Percentiles rank a stretch among this genome's conserved stretches.
phyloP scores from a whole-genome alignment of 2,888 invertebrate species.

The Heteromurus nitidus region DNA sequence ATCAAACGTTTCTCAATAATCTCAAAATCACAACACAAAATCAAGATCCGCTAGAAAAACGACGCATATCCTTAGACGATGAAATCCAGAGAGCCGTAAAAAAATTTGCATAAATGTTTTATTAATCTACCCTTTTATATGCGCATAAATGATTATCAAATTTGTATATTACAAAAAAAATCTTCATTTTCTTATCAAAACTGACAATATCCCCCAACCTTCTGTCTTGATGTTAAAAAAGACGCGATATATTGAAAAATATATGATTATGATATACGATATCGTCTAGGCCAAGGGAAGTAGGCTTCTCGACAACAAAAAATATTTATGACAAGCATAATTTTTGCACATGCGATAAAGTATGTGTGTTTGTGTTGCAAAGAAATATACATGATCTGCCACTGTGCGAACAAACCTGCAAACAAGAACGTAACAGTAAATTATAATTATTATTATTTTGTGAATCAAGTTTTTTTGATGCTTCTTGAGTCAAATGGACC shows the following conservation, averaged over 20 bases:
- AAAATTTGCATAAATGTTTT: conserved; percentile 70
- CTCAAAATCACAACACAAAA: not conserved
- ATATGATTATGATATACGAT: too few species aligned
- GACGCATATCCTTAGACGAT: not conserved
- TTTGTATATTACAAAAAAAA: too few species aligned
- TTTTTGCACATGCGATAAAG: too few species aligned
- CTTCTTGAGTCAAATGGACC: conserved; percentile 62
- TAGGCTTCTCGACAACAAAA: too few species aligned
- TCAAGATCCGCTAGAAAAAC: not conserved
- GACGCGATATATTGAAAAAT: too few species aligned
- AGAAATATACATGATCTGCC: not conserved
- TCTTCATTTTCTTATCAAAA: too few species aligned
- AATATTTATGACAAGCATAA: too few species aligned
- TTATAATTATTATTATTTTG: conserved; percentile 4
- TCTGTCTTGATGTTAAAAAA: too few species aligned
- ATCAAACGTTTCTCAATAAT: too few species aligned
- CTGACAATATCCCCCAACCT: too few species aligned
- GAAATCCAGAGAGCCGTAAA: too few species aligned
- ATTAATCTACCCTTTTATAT: conserved; percentile 71
- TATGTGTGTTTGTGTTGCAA: not conserved
- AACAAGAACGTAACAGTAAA: not conserved
- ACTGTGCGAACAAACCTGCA: not conserved
- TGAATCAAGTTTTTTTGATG: conserved; percentile 60
- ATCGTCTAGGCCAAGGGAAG: conserved; percentile 36
- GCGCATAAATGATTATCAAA: conserved; percentile 67